phyloP scores from a whole-genome alignment of 2,797 vertebrate species.

The Sibirionetta formosa region DNA sequence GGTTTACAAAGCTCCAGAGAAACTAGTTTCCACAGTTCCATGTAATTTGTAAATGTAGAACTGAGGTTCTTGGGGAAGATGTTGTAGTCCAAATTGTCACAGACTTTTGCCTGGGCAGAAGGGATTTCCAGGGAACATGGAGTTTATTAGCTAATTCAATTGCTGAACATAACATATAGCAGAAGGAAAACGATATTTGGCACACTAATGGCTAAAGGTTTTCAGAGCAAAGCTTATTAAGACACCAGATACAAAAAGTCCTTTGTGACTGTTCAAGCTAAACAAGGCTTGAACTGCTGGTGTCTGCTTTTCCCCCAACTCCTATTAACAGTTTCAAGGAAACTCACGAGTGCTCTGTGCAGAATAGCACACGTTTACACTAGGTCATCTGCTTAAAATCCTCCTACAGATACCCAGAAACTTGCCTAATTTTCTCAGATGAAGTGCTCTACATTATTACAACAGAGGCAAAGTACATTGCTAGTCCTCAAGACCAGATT shows the following conservation, averaged over 20 bases:
- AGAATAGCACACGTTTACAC: neutral
- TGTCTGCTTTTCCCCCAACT: slow-evolving; percentile 27
- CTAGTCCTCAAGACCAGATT: slow-evolving; percentile 1
- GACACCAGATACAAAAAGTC: slow-evolving; percentile 59
- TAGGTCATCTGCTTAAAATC: neutral
- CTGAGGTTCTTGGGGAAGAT: neutral
- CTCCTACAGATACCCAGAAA: neutral
- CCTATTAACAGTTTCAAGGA: slow-evolving; percentile 40
- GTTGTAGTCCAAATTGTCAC: neutral
- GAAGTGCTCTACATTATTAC: neutral
- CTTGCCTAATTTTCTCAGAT: neutral
- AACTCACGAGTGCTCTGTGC: neutral
- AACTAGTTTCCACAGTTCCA: slow-evolving; percentile 4
- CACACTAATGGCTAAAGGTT: slow-evolving; percentile 35
- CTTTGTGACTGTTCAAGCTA: slow-evolving; percentile 66
- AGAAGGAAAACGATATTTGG: slow-evolving; percentile 43
- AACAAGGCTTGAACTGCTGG: slow-evolving; percentile 54
- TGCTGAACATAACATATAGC: neutral
- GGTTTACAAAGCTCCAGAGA: neutral
- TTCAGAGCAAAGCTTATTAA: slow-evolving; percentile 71
- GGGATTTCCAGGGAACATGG: neutral
- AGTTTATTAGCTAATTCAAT: slow-evolving; percentile 50
- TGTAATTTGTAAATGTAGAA: neutral
- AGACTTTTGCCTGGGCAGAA: neutral
- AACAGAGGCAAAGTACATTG: neutral